Conservation (phyloP, 2,113 vertebrate genomes). For the Leucoraja erinaceus region DNA sequence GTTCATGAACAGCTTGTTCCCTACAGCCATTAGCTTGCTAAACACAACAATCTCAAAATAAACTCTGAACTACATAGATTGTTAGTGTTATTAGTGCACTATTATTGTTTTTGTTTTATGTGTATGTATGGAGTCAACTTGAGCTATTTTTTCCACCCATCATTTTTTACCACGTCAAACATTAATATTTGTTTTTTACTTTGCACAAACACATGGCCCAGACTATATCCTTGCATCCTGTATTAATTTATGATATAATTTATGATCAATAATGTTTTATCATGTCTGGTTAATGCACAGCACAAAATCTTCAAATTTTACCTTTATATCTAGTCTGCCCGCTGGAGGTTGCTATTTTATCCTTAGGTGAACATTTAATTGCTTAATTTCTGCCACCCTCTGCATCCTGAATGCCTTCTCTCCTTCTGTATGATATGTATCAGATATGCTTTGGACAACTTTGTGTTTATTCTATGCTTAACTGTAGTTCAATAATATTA, state of each 20-base stretch:
- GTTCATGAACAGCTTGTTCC: no score
- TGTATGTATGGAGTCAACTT: background rate
- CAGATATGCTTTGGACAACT: no score
- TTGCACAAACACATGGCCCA: background rate
- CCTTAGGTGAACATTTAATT: background rate
- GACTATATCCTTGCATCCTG: background rate
- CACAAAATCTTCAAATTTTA: background rate
- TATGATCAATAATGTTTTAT: background rate
- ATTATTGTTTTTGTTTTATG: no score
- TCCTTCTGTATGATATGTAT: background rate
- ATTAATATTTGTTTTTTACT: background rate
- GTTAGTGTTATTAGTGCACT: no score
- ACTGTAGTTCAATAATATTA: background rate
- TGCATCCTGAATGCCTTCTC: background rate
- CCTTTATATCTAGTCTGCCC: background rate
- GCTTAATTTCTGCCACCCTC: background rate
- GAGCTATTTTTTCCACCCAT: background rate
- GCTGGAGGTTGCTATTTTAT: background rate
- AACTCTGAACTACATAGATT: no score
- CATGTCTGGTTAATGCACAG: background rate
- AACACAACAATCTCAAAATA: no score
- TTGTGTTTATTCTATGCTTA: background rate
- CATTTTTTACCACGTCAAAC: background rate
- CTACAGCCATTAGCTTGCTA: no score
- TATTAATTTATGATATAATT: background rate